Percentiles rank a stretch among this genome's conserved stretches.
Evolutionary conservation across 2,797 vertebrate species (phyloP).

Genomic region (Rhinichthys osculus): DNA sequence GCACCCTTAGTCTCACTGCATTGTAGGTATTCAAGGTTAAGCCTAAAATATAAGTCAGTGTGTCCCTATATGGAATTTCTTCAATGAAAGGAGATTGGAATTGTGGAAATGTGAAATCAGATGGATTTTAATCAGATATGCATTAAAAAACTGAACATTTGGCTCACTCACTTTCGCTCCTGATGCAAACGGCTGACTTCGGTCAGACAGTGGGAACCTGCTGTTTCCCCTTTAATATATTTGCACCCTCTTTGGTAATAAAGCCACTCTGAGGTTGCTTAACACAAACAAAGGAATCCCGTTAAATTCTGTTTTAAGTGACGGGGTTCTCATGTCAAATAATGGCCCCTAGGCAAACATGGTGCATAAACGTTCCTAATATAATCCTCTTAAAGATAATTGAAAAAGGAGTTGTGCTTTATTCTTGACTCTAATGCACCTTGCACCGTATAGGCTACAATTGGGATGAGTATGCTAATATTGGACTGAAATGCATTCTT

Average conservation of each 20-base stretch:
- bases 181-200: constrained; percentile 12
- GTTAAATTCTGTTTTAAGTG: constrained; percentile 25
- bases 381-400: constrained; percentile 39
- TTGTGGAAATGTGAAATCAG: not conserved
- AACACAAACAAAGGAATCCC: constrained; percentile 29
- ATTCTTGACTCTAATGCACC: not conserved
- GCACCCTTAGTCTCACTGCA: not conserved
- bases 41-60: not conserved
- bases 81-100: not conserved
- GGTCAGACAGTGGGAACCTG: constrained; percentile 55
- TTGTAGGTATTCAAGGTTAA: constrained; percentile 5
- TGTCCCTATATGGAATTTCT: not conserved
- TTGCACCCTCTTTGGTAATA: constrained; percentile 6
- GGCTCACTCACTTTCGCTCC: constrained; percentile 19
- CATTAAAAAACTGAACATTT: not conserved
- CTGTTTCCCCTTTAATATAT: constrained; percentile 31
- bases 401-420: constrained; percentile 25
- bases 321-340: constrained; percentile 20
- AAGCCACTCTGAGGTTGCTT: constrained; percentile 32
- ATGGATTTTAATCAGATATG: not conserved
- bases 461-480: not conserved
- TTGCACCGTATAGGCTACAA: not conserved
- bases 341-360: constrained; percentile 15
- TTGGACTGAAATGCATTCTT: not conserved
- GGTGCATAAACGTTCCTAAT: not conserved